phyloP scores from a whole-genome alignment of 2,113 vertebrate species.

The Lonchura striata region DNA sequence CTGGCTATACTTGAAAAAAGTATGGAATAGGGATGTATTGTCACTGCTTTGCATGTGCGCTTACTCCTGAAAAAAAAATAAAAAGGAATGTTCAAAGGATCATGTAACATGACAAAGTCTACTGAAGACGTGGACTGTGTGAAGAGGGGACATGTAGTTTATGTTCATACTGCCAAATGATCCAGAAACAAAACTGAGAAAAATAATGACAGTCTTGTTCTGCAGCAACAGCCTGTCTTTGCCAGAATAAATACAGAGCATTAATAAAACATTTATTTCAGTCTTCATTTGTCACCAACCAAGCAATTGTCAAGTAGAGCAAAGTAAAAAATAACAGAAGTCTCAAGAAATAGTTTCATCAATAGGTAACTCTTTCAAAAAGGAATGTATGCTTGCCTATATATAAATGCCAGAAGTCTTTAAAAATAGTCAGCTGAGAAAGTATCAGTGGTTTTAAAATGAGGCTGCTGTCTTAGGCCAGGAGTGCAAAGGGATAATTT shows the following conservation, averaged over 20 bases:
- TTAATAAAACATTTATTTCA: constrained; percentile 4
- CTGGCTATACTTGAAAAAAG: not conserved
- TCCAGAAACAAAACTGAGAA: not conserved
- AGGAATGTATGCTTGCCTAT: not conserved
- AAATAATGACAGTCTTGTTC: not conserved
- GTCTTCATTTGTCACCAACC: not conserved
- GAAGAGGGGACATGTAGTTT: not conserved
- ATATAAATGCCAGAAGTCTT: not conserved
- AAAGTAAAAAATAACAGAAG: not conserved
- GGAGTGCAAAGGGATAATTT: not conserved
- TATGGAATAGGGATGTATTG: not conserved
- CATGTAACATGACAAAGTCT: not conserved
- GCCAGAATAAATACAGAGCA: not conserved
- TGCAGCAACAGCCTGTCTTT: not conserved
- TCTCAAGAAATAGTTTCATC: not conserved
- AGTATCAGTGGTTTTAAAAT: not conserved
- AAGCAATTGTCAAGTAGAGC: not conserved
- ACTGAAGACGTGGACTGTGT: not conserved
- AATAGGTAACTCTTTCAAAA: not conserved
- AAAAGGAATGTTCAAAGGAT: not conserved
- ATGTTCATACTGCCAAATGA: not conserved
- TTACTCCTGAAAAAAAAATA: not conserved
- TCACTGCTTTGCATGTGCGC: not conserved
- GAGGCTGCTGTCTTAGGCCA: not conserved
- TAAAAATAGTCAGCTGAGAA: not conserved